Evolutionary conservation across 1,140 invertebrate species (phyloP), one percentile per base, ranked within the genome.

Genomic region (Prorops nasuta): DNA sequence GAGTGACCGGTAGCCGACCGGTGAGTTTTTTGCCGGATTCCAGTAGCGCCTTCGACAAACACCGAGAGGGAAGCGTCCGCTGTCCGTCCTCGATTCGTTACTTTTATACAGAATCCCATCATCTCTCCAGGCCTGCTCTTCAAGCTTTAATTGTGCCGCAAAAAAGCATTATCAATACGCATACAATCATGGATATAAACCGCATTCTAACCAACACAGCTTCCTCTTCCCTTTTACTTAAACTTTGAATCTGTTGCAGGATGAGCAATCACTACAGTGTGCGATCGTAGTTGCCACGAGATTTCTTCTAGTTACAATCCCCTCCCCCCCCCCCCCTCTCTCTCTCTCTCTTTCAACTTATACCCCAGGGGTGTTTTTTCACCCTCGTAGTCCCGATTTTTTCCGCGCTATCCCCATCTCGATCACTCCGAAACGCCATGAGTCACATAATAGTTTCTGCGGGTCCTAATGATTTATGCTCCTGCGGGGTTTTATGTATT

Each of bases 31-130:
- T 69, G 61, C 60, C 60, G 67, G 64, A 74, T 74, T 74, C 70
- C 71, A 69, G 70, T 74, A 74, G 71, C 71, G 68, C 69, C 68
- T 71, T 70, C 67, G 64, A 74, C 66, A 74, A 74, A 71, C 66
- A 66, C 64, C 64, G 56, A 31, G 36, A 47, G 62, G 58, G 47
- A 58, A 60, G 66, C 50, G 35, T 37, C 54, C 52, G 34, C 20
- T 20, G 44, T 34, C 50, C 46, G 36, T 35, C 58, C 53, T 52
- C 54, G 49, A 59, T 64, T 64, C 56, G 43, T 62, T 56, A 66
- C 61, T 71, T 67, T 68, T 71, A 67, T 67, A n/a, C n/a, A n/a
- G n/a, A n/a, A n/a, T n/a, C n/a, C n/a, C n/a, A n/a, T n/a, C n/a
- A n/a, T n/a, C n/a, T n/a, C n/a, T n/a, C n/a, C n/a, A n/a, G n/a